Percentiles rank a stretch among this genome's conserved stretches.
phyloP scores from a whole-genome alignment of 2,888 invertebrate species.

The Oxyteleia sp. region DNA sequence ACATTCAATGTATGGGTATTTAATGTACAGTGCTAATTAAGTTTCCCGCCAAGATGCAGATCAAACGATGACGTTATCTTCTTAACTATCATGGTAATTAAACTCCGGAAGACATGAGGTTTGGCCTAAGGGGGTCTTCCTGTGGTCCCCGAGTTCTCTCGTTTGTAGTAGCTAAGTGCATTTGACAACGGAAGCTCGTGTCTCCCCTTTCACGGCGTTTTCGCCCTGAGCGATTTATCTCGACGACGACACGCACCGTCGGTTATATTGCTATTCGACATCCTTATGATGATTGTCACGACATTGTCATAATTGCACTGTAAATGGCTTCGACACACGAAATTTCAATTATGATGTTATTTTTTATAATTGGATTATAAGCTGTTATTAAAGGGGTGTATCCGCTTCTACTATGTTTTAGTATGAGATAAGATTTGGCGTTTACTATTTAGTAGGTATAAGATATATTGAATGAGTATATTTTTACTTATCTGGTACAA shows the following conservation, averaged over 20 bases:
- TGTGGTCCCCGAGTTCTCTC: constrained; percentile 85
- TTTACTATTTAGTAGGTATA: background rate
- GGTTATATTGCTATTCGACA: constrained; percentile 52
- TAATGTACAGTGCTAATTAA: constrained; percentile 82
- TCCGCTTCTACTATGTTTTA: background rate
- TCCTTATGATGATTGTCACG: constrained; percentile 64
- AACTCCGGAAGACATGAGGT: constrained; percentile 83
- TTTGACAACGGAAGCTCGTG: no score
- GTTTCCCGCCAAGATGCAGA: constrained; percentile 77
- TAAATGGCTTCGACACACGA: constrained; percentile 5
- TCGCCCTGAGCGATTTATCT: constrained; percentile 79
- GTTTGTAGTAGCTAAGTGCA: no score
- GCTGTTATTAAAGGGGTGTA: constrained; percentile 41
- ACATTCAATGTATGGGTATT: constrained; percentile 38
- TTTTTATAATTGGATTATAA: constrained; percentile 30
- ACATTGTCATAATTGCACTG: constrained; percentile 43
- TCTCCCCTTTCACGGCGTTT: no score
- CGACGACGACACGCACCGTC: constrained; percentile 65
- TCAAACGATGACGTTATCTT: constrained; percentile 75
- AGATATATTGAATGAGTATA: no score
- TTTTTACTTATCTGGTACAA: no score
- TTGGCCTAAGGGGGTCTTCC: constrained; percentile 80
- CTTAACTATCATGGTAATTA: constrained; percentile 83
- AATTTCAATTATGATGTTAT: constrained; percentile 49
- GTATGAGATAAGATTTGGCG: constrained; percentile 7